phyloP scores from a whole-genome alignment of 2,113 vertebrate species.

The Phycodurus eques region DNA sequence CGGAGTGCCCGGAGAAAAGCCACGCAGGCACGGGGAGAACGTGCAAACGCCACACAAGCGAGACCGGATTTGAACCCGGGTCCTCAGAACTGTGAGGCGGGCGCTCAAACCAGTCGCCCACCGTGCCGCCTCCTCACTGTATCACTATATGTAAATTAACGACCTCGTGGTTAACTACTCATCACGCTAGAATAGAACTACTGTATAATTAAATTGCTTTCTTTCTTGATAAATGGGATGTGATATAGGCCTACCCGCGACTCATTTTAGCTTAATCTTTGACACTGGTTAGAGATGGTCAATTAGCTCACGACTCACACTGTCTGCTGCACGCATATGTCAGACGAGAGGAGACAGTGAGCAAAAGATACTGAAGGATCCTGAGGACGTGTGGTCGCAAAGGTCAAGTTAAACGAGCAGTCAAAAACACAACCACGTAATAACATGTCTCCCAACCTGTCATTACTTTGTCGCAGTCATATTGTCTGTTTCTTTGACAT shows the following conservation, averaged over 20 bases:
- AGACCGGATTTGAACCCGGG: no score
- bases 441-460: background rate
- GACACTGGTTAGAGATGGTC: background rate
- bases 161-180: no score
- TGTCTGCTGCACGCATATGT: background rate
- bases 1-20: no score
- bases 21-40: no score
- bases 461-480: background rate
- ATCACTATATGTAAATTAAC: background rate
- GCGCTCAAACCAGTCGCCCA: no score
- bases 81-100: no score
- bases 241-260: no score
- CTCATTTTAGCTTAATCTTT: background rate
- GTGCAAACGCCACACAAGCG: no score
- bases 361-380: background rate
- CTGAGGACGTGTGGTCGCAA: conserved; percentile 1
- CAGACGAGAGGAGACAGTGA: background rate
- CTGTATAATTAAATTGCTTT: no score
- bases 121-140: no score
- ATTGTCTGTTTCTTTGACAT: background rate
- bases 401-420: background rate
- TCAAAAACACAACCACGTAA: conserved; percentile 9
- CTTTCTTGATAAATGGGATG: no score
- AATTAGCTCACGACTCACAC: background rate
- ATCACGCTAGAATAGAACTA: no score